These are phyloP conservation scores for Indri indri DNA, from an alignment of 2,113 vertebrate species.

Conservation along the genomic window DNA sequence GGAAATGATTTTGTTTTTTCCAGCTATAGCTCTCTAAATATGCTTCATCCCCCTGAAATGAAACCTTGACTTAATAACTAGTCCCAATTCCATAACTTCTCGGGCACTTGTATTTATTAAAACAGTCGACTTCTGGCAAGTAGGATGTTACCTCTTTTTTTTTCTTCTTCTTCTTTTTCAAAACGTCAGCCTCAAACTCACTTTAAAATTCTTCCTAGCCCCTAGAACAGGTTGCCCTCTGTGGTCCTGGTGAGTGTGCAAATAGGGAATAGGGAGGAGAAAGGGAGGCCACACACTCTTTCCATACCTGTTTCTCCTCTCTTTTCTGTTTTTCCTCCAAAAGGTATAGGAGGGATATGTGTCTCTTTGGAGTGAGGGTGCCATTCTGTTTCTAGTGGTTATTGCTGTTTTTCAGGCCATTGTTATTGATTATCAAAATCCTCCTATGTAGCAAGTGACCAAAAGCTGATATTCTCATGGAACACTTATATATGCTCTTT, in stretches of 20 bases:
- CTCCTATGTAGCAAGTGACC: background rate
- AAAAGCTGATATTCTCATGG: background rate
- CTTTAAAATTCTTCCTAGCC: background rate
- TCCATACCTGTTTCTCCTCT: background rate
- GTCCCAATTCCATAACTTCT: background rate
- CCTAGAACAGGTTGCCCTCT: too few relatives aligned
- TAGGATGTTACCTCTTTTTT: background rate
- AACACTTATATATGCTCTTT: background rate
- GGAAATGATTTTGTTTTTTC: background rate
- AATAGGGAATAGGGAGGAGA: too few relatives aligned
- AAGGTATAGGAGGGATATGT: background rate
- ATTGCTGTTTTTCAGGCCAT: background rate
- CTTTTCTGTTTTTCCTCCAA: background rate
- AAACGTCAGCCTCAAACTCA: background rate
- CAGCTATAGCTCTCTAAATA: background rate
- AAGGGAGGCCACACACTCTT: fast-evolving
- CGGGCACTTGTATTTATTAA: background rate
- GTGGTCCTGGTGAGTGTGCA: background rate
- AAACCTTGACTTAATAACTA: background rate
- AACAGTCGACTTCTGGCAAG: background rate
- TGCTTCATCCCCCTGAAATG: background rate
- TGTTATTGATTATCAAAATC: background rate
- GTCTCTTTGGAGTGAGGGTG: background rate
- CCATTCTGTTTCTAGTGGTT: background rate
- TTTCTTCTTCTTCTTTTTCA: too few relatives aligned